phyloP scores from a whole-genome alignment of 2,797 vertebrate species.

The Agapornis canus region DNA sequence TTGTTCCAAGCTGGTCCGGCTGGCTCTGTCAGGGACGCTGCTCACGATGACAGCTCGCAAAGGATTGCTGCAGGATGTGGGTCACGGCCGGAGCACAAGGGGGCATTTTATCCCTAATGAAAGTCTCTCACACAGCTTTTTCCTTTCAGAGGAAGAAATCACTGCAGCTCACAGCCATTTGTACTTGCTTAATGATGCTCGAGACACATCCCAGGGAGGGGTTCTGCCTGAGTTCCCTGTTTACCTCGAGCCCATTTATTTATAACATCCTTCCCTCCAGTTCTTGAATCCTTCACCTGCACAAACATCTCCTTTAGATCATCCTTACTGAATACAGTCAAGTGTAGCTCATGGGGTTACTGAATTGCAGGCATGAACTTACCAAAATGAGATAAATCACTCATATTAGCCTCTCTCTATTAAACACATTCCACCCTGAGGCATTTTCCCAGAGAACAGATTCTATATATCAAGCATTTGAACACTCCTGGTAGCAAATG shows the following conservation, averaged over 20 bases:
- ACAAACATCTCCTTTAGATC: constrained; percentile 41
- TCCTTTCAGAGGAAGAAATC: constrained; percentile 24
- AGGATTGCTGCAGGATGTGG: constrained; percentile 10
- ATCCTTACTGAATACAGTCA: constrained; percentile 63
- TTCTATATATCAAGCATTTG: constrained; percentile 22
- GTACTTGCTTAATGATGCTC: constrained; percentile 45
- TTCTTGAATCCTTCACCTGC: constrained; percentile 58
- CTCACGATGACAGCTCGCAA: neutral
- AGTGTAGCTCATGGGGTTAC: constrained; percentile 57
- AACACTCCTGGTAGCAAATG: neutral
- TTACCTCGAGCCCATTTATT: constrained; percentile 44
- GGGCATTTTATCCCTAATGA: constrained; percentile 21
- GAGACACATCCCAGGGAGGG: neutral
- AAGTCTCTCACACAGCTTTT: constrained; percentile 23
- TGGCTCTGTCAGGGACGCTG: neutral
- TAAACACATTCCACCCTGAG: constrained; percentile 61
- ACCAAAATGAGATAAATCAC: constrained; percentile 68
- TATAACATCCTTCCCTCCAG: constrained; percentile 38
- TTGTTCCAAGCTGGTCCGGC: neutral
- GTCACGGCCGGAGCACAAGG: neutral
- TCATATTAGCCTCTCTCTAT: constrained; percentile 61
- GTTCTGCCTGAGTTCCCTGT: constrained; percentile 45
- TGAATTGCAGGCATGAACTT: constrained; percentile 55
- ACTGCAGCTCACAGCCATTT: neutral
- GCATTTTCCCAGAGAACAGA: constrained; percentile 51